Evolutionary conservation across 2,888 invertebrate genomes (phyloP), one percentile per base, ranked within the genome.

Genomic region (Formica aserva): DNA sequence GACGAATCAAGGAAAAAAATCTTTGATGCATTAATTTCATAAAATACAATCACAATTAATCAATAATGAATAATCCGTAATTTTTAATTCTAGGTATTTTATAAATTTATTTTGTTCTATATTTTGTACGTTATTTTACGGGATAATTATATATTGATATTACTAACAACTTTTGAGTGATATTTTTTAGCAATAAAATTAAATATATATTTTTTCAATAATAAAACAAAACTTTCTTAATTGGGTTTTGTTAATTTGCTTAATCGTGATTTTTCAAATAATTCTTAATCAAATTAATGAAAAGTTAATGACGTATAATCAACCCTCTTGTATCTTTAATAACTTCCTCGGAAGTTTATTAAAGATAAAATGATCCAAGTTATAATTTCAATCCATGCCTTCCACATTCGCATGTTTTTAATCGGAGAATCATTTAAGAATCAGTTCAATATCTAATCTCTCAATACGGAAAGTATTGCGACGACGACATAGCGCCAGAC

Each of bases 11-110:
- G 52, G 26, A 52, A 65, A 48, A 48, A 48, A n/a, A 4, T 35
- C 11, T n/a, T 1, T 15, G 26, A 77, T n/a, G 13, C 3, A 35
- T 75, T 65, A 75, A 65, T 67, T 26, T 67, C 15, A 77, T 67
- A 29, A 66, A 67, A 77, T 15, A 9, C 2, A 52, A n/a, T 67
- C 6, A 65, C 29, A 41, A 76, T 76, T 26, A 65, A 55, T 38
- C 35, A 35, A 35, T 55, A 55, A 57, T 65, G 9, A 66, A 38
- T 55, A 32, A 35, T 65, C 9, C 0, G 8, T 52, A 52, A 26
- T 65, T 45, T 52, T 66, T 29, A 41, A 67, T 29, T 67, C n/a
- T 41, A 29, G 0, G 29, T 13, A 57, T 77, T 55, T 55, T 29
- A 55, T 41, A 55, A 32, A 48, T 62, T 41, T 57, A 26, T 52